Conservation (phyloP, 2,113 vertebrate genomes). For the Perca schrenkii region DNA sequence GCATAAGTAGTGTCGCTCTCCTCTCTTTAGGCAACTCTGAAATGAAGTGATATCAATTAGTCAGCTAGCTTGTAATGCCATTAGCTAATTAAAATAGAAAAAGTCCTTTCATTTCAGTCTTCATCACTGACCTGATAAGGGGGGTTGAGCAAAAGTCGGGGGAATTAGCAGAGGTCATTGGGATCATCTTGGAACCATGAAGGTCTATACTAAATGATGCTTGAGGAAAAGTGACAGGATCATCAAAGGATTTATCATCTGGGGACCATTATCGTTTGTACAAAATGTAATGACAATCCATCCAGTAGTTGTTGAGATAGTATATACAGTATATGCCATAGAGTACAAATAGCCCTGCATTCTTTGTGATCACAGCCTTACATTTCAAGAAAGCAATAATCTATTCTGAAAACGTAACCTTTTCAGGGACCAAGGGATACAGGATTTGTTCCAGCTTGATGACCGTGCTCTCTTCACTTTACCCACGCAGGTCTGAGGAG, state of each 20-base stretch:
- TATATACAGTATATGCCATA: not conserved
- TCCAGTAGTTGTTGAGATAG: not conserved
- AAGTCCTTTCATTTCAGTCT: not conserved
- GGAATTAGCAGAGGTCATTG: not conserved
- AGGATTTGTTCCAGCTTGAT: constrained; percentile 8
- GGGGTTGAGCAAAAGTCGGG: not conserved
- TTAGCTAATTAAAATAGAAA: not conserved
- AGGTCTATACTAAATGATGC: not conserved
- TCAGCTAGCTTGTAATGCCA: not conserved
- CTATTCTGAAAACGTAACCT: not conserved
- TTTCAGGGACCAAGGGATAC: not conserved
- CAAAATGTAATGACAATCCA: not conserved
- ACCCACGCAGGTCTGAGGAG: not conserved
- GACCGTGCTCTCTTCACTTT: not conserved
- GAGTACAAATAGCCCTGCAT: not conserved
- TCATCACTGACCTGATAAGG: not conserved
- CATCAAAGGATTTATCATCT: not conserved
- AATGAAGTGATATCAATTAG: constrained; percentile 1
- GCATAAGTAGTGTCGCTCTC: not conserved
- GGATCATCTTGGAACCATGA: not conserved
- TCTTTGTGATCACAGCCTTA: not conserved
- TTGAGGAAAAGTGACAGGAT: not conserved
- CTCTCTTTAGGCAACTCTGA: not conserved
- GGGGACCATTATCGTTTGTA: not conserved
- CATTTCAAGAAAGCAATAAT: not conserved